These are phyloP conservation scores for Strigamia transsilvanica DNA, from an alignment of 2,888 invertebrate species.

Conservation along the genomic window DNA sequence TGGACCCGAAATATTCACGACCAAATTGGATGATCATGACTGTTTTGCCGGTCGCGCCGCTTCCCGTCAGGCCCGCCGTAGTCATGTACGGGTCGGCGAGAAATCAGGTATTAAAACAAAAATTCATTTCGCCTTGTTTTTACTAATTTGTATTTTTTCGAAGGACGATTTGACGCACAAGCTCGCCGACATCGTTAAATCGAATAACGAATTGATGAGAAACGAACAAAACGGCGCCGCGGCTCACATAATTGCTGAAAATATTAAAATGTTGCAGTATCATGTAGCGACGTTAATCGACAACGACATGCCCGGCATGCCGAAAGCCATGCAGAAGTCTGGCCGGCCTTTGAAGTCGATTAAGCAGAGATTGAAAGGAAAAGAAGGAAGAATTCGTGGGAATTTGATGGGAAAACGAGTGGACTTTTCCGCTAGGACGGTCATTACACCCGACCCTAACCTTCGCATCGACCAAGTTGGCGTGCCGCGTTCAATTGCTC, in stretches of 20 bases:
- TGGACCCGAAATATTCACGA: constrained; percentile 96
- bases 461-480: constrained; percentile 96
- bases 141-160: constrained; percentile 45
- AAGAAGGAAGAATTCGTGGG: constrained; percentile 98
- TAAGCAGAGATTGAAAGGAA: constrained; percentile 86
- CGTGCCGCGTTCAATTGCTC: constrained; percentile 96
- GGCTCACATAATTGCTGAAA: constrained; percentile 95
- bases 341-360: constrained; percentile 98
- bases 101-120: constrained; percentile 71
- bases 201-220: constrained; percentile 92
- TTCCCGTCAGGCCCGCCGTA: constrained; percentile 95
- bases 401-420: constrained; percentile 99
- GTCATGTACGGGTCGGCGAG: constrained; percentile 99
- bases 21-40: constrained; percentile 99
- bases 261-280: constrained; percentile 96
- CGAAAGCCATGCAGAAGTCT: constrained; percentile 96
- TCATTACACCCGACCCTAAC: constrained; percentile 96
- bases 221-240: constrained; percentile 98
- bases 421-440: constrained; percentile 98
- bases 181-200: constrained; percentile 96
- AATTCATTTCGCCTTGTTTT: no score
- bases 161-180: constrained; percentile 99
- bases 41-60: constrained; percentile 95
- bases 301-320: constrained; percentile 98
- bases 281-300: constrained; percentile 98